Evolutionary conservation across 2,113 vertebrate species (phyloP).

Genomic region (Vulpes vulpes): DNA sequence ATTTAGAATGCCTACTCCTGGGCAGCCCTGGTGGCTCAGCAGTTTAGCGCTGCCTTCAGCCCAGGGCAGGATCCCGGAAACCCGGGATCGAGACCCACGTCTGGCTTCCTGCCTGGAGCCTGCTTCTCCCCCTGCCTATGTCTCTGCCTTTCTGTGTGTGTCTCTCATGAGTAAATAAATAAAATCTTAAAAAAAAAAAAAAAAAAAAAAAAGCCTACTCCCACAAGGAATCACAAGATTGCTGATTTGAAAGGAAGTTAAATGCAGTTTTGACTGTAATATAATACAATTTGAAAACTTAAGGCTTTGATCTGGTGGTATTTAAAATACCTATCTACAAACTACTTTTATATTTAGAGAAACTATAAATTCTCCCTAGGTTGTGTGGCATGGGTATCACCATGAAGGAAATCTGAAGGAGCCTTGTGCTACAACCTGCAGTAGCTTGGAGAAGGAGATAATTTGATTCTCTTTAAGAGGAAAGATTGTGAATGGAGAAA

Average conservation of each 20-base stretch:
- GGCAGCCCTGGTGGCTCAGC: too few relatives aligned
- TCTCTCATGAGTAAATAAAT: too few relatives aligned
- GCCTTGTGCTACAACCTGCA: neutral
- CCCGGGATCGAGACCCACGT: too few relatives aligned
- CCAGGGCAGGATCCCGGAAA: too few relatives aligned
- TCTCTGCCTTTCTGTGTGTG: too few relatives aligned
- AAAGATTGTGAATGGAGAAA: neutral
- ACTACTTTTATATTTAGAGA: neutral
- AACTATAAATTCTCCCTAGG: slow-evolving; percentile 23
- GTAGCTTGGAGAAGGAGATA: neutral
- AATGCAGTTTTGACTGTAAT: neutral
- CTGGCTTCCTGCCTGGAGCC: too few relatives aligned
- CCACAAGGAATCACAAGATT: neutral
- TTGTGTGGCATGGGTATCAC: neutral
- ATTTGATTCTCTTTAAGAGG: neutral
- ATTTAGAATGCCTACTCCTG: neutral
- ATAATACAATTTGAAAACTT: neutral
- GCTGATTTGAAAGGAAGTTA: neutral
- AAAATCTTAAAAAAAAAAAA: too few relatives aligned
- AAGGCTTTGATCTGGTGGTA: neutral
- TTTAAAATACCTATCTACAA: slow-evolving; percentile 10
- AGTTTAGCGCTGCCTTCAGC: too few relatives aligned
- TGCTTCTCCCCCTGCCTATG: too few relatives aligned
- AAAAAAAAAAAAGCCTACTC: neutral
- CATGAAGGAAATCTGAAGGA: slow-evolving; percentile 25